Evolutionary conservation across 30 jellyfish, hydroid and myxozoan species (phyloP), one percentile per base, ranked within the genome.

Genomic region (Aurelia coerulea): DNA sequence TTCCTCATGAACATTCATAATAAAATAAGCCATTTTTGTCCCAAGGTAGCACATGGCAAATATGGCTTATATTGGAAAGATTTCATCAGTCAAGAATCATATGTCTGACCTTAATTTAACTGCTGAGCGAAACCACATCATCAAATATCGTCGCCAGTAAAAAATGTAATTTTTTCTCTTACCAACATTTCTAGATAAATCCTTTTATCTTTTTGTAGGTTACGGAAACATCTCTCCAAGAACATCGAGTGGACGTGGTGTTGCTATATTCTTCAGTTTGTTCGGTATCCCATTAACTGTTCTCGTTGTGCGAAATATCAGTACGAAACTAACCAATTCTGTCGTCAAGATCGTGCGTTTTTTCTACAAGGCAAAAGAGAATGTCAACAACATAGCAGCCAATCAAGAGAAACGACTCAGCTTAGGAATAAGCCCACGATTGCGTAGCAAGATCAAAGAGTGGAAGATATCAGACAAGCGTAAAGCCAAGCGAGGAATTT

Each of bases 211-310:
- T 65, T 54, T 53, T 17, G 37, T 12, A 87, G 96, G 96, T 9
- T 87, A 87, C 52, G 96, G 96, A 11, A 85, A 87, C 70, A 77
- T 87, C 54, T 78, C 88, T 5, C 96, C 96, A 58, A 76, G 60
- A 53, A 87, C 96, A 15, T 6, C 29, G 0, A 63, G 37, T 3
- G 96, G 96, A 66, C 90, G 73, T 2, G 18, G 60, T 2, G 68
- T 76, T 46, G 39, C 96, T 11, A 68, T 87, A 10, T 4, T 78
- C 3, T 69, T 32, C 87, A 53, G 90, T 35, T 19, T 87, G 1
- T 37, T 76, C 59, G 96, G 96, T 29, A 87, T 87, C 23, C 96
- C 96, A 1, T 49, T 87, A 49, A 77, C 90, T 1, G 81, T 68
- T 42, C 73, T 87, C 6, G 86, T 87, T 50, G 83, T 87, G 65